A percentile compares a stretch with the other conserved stretches of the same genome.
phyloP scores from a whole-genome alignment of 2,797 vertebrate genomes.

The Tadarida brasiliensis region DNA sequence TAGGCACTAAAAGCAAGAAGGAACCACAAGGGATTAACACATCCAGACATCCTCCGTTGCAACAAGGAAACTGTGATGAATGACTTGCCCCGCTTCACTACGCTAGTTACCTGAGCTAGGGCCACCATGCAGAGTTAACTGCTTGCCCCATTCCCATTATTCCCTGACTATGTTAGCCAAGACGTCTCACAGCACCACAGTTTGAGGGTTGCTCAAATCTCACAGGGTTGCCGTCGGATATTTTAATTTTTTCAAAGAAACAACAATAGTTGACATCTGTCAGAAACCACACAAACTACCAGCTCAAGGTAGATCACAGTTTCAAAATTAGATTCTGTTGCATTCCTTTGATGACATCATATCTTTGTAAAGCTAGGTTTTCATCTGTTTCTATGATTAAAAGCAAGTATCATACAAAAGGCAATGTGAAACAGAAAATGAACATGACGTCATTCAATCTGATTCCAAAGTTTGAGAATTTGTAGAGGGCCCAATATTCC shows the following conservation, averaged over 20 bases:
- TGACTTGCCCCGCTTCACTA: not conserved
- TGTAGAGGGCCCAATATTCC: not conserved
- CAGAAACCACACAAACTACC: slow-evolving; percentile 13
- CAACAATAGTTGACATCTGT: not conserved
- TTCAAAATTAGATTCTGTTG: slow-evolving; percentile 32
- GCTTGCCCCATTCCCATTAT: not conserved
- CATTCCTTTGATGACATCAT: not conserved
- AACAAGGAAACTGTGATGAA: not conserved
- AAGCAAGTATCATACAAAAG: not conserved
- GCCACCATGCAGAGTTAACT: not conserved
- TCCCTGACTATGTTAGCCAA: not conserved
- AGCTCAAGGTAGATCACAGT: not conserved
- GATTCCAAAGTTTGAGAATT: slow-evolving; percentile 17
- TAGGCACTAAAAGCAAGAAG: slow-evolving; percentile 62
- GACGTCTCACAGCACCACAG: not conserved
- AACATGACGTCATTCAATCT: not conserved
- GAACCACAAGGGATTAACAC: slow-evolving; percentile 62
- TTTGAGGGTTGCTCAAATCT: not conserved
- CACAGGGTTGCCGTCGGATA: not conserved
- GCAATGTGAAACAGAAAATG: not conserved
- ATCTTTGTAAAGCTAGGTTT: slow-evolving; percentile 5
- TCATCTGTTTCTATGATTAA: slow-evolving; percentile 35
- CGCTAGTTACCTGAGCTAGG: not conserved
- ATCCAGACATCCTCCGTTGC: slow-evolving; percentile 45
- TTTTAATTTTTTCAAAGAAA: slow-evolving; percentile 54